A percentile compares a stretch with the other conserved stretches of the same genome.
Conservation (phyloP, 2,888 invertebrate species). For the Dasypolia templi region DNA sequence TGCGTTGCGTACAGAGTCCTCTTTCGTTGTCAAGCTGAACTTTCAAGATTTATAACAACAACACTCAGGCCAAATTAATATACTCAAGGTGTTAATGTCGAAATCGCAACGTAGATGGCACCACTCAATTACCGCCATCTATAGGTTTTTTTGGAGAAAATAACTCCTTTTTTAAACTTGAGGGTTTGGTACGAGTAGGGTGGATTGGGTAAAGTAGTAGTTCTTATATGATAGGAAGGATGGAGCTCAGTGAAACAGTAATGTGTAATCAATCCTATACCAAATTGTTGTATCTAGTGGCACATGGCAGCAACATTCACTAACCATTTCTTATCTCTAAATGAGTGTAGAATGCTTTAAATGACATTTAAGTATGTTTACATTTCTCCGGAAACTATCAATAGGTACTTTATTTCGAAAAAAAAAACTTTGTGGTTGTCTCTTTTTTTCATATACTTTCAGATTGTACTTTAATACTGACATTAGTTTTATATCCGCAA, state of each 20-base stretch:
- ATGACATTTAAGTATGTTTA: neutral
- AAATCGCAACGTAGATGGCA: conserved; percentile 24
- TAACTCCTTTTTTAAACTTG: neutral
- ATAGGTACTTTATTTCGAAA: too few species aligned
- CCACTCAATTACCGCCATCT: conserved; percentile 24
- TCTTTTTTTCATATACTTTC: neutral
- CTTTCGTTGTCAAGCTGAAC: neutral
- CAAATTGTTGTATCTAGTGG: too few species aligned
- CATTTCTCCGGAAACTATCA: neutral
- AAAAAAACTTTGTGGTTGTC: too few species aligned
- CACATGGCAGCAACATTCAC: too few species aligned
- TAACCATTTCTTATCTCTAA: too few species aligned
- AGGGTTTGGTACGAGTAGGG: neutral
- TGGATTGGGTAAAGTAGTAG: neutral
- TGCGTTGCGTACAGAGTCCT: neutral
- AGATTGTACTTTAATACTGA: accelerated
- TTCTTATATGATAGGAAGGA: neutral
- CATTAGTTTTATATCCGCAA: neutral
- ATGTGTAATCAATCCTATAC: neutral
- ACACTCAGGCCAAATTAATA: neutral
- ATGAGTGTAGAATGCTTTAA: neutral
- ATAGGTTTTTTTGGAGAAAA: neutral
- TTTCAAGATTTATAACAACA: neutral
- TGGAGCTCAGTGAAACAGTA: conserved; percentile 16
- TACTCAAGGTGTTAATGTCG: too few species aligned